Evolutionary conservation across 2,113 vertebrate species (phyloP).

Genomic region (Choloepus hoffmanni): DNA sequence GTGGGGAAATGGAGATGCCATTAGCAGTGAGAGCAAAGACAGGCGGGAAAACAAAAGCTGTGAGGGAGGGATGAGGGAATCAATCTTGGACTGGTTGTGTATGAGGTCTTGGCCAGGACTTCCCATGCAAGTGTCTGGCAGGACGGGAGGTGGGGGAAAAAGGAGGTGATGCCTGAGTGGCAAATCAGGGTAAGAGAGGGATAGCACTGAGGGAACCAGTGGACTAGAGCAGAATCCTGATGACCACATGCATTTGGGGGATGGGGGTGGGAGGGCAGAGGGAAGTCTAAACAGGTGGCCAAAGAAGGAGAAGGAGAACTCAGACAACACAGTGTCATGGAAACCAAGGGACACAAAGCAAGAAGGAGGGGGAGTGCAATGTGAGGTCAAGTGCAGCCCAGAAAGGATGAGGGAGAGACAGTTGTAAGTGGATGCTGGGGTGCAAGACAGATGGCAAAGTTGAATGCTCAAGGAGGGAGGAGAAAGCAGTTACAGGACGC

Average conservation of each 20-base stretch:
- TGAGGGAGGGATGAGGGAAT: not conserved
- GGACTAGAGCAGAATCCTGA: too few species aligned
- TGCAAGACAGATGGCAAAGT: not conserved
- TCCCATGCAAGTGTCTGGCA: not conserved
- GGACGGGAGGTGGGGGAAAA: not conserved
- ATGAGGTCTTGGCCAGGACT: not conserved
- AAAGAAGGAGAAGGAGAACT: not conserved
- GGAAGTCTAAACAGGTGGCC: not conserved
- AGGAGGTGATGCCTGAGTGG: not conserved
- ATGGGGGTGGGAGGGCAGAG: not conserved
- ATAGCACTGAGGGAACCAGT: accelerated
- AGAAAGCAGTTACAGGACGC: accelerated
- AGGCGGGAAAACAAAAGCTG: not conserved
- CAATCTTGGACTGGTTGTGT: accelerated
- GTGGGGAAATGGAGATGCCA: not conserved
- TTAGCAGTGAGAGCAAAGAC: too few species aligned
- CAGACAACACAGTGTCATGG: too few species aligned
- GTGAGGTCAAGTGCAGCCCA: not conserved
- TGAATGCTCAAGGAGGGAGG: not conserved
- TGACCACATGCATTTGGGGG: accelerated
- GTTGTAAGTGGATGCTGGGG: not conserved
- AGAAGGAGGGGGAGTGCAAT: not conserved
- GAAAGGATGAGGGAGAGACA: not conserved
- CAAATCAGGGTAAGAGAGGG: not conserved
- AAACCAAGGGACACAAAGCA: not conserved